phyloP scores from a whole-genome alignment of 2,888 invertebrate species.

The Nemoura dubitans region DNA sequence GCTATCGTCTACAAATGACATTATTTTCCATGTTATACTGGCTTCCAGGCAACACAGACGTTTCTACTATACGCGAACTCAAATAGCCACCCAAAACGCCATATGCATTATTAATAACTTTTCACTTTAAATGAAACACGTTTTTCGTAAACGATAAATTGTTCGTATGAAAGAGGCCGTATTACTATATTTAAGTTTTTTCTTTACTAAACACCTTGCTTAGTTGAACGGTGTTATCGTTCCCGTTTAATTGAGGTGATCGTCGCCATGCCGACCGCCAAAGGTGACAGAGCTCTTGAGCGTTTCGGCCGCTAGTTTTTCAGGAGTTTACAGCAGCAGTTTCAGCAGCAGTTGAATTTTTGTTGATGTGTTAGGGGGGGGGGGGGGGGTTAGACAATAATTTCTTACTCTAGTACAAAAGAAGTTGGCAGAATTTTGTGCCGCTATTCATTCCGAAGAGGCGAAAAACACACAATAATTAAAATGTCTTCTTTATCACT shows the following conservation, averaged over 20 bases:
- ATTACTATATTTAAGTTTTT: background rate
- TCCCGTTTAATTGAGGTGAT: background rate
- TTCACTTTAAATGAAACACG: background rate
- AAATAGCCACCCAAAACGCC: background rate
- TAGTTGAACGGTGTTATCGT: background rate
- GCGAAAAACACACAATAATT: too few relatives aligned
- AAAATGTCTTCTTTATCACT: too few relatives aligned
- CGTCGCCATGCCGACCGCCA: too few relatives aligned
- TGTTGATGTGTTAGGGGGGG: too few relatives aligned
- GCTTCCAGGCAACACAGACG: background rate
- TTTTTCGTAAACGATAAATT: background rate
- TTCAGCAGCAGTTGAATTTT: too few relatives aligned
- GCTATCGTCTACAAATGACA: background rate
- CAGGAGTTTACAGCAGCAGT: too few relatives aligned
- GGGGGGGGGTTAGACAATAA: too few relatives aligned
- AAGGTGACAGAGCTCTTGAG: too few relatives aligned
- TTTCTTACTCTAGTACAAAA: too few relatives aligned
- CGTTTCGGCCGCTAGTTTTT: too few relatives aligned
- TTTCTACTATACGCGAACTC: background rate
- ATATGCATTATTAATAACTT: background rate
- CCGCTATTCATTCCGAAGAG: too few relatives aligned
- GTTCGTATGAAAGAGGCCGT: background rate
- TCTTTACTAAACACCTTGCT: background rate
- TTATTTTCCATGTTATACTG: background rate
- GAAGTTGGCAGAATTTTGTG: too few relatives aligned